Conservation (phyloP, 2,888 invertebrate species). For the Drosophila leonis region DNA sequence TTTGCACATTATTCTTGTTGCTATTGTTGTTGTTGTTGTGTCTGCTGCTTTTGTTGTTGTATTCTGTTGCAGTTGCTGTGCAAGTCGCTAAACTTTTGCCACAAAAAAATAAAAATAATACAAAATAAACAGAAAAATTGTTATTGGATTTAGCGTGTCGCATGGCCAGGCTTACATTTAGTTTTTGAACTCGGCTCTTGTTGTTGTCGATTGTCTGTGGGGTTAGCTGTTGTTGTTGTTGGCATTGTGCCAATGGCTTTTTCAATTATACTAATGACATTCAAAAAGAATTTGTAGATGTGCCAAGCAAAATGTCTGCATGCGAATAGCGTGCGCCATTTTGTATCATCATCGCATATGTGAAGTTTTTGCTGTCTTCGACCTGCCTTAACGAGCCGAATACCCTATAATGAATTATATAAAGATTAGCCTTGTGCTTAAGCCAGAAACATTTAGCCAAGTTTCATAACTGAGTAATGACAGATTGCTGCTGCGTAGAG, state of each 20-base stretch:
- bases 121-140: conserved; percentile 50
- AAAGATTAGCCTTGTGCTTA: too few species aligned
- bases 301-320: conserved; percentile 72
- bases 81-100: conserved; percentile 70
- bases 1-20: conserved; percentile 25
- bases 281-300: conserved; percentile 79
- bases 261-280: conserved; percentile 80
- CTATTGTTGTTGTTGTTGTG: conserved; percentile 20
- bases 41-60: conserved; percentile 28
- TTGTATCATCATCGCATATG: conserved; percentile 63
- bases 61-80: conserved; percentile 44
- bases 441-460: rapidly evolving
- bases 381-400: conserved; percentile 9
- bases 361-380: conserved; percentile 20
- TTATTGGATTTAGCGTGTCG: conserved; percentile 78
- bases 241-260: conserved; percentile 76
- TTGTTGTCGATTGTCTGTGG: conserved; percentile 51
- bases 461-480: background rate
- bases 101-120: conserved; percentile 26
- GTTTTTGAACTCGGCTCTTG: conserved; percentile 55
- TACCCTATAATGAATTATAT: conserved; percentile 31
- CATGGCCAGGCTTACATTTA: conserved; percentile 68
- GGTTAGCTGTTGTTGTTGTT: conserved; percentile 59
- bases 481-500: too few species aligned
- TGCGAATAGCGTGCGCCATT: conserved; percentile 59